A percentile compares a stretch with the other conserved stretches of the same genome.
phyloP scores from a whole-genome alignment of 2,888 invertebrate species.

The Agrenia bidenticulata region DNA sequence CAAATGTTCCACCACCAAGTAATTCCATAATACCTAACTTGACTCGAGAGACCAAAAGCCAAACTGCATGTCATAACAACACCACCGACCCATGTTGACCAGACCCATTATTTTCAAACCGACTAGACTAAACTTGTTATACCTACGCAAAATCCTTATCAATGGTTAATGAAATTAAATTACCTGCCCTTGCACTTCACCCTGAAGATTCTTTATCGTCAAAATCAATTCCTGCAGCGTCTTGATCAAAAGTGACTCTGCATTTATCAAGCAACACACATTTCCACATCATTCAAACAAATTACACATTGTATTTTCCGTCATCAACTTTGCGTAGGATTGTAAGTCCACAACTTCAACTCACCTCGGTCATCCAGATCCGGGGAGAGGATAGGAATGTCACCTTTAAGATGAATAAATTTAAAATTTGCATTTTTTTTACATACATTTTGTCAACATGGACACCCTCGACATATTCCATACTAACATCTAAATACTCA shows the following conservation, averaged over 20 bases:
- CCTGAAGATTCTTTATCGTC: slow-evolving; percentile 68
- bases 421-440: too few species aligned
- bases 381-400: slow-evolving; percentile 65
- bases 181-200: slow-evolving; percentile 69
- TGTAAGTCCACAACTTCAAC: background rate
- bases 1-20: too few species aligned
- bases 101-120: slow-evolving; percentile 6
- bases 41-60: background rate
- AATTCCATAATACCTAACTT: slow-evolving; percentile 12
- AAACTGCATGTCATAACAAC: background rate
- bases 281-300: too few species aligned
- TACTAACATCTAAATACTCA: too few species aligned
- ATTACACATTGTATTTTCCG: too few species aligned
- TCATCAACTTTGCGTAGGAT: background rate
- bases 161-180: too few species aligned
- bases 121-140: slow-evolving; percentile 9
- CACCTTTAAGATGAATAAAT: slow-evolving; percentile 58
- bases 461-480: too few species aligned
- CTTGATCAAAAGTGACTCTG: slow-evolving; percentile 64
- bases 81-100: too few species aligned
- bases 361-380: slow-evolving; percentile 64
- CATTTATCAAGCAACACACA: slow-evolving; percentile 21
- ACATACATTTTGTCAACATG: slow-evolving; percentile 4
- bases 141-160: background rate
- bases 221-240: slow-evolving; percentile 68